Percentiles rank a stretch among this genome's conserved stretches.
These are phyloP conservation scores for Smithornis capensis DNA, from an alignment of 2,113 vertebrate species.

Conservation along the genomic window DNA sequence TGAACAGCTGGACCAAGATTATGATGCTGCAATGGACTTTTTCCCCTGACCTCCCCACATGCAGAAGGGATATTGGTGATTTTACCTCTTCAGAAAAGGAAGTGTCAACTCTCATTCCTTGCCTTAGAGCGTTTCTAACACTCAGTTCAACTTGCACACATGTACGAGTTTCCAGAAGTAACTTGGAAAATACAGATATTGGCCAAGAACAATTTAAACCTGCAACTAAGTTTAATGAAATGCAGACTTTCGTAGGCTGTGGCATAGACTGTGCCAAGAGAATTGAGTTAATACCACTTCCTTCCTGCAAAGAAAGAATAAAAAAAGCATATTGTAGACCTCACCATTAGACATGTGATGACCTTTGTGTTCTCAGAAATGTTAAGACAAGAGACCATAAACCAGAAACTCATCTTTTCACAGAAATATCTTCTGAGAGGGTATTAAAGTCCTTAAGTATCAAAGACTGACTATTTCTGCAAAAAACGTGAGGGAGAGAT, in stretches of 20 bases:
- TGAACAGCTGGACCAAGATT: background rate
- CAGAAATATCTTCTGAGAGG: constrained; percentile 14
- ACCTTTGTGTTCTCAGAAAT: constrained; percentile 39
- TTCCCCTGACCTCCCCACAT: fast-evolving
- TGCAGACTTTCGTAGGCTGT: constrained; percentile 21
- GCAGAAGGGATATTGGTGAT: background rate
- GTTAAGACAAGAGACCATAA: background rate
- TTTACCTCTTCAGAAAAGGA: background rate
- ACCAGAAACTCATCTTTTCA: constrained; percentile 35
- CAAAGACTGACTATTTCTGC: background rate
- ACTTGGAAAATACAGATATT: background rate
- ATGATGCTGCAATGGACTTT: background rate
- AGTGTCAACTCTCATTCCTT: background rate
- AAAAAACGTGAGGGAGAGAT: constrained; percentile 11
- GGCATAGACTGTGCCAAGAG: constrained; percentile 38
- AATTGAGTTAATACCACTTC: constrained; percentile 44
- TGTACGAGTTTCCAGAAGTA: background rate
- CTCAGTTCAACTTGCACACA: background rate
- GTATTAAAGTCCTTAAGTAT: constrained; percentile 13
- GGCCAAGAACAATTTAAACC: constrained; percentile 54
- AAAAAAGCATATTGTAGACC: constrained; percentile 4
- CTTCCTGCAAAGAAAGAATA: constrained; percentile 19
- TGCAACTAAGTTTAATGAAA: constrained; percentile 47
- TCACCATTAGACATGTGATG: constrained; percentile 6
- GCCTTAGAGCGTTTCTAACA: background rate